A percentile compares a stretch with the other conserved stretches of the same genome.
phyloP scores from a whole-genome alignment of 2,888 invertebrate genomes.

The Flexamia atlantica region DNA sequence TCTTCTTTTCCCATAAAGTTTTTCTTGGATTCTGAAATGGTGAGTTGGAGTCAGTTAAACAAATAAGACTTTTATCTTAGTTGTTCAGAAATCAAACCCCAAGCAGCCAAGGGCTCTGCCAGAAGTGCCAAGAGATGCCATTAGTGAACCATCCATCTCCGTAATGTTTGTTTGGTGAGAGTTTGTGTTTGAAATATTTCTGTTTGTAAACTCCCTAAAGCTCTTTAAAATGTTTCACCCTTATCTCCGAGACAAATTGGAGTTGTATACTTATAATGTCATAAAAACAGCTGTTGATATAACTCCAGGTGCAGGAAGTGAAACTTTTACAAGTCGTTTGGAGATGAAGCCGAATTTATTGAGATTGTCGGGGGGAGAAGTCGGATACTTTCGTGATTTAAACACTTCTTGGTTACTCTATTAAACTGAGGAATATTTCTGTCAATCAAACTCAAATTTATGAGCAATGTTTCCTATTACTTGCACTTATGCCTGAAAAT shows the following conservation, averaged over 20 bases:
- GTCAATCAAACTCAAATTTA: too few relatives aligned
- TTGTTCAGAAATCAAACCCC: background rate
- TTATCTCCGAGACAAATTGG: slow-evolving; percentile 43
- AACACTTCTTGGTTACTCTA: too few relatives aligned
- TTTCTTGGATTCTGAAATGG: background rate
- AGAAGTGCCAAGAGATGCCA: slow-evolving; percentile 22
- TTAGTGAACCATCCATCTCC: slow-evolving; percentile 21
- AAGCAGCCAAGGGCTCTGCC: slow-evolving; percentile 1
- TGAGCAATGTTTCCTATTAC: too few relatives aligned
- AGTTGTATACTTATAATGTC: slow-evolving; percentile 13
- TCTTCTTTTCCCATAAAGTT: too few relatives aligned
- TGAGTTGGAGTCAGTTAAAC: background rate
- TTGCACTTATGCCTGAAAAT: too few relatives aligned
- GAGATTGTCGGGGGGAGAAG: background rate
- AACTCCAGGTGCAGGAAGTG: slow-evolving; percentile 23
- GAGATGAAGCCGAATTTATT: slow-evolving; percentile 19
- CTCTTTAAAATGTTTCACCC: slow-evolving; percentile 34
- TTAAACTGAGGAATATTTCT: too few relatives aligned
- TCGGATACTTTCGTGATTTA: background rate
- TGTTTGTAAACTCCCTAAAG: slow-evolving; percentile 45
- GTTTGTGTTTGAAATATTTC: slow-evolving; percentile 49
- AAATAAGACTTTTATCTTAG: slow-evolving; percentile 5
- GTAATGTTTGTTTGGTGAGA: slow-evolving; percentile 35
- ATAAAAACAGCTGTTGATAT: slow-evolving; percentile 30
- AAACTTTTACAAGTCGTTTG: slow-evolving; percentile 24